Evolutionary conservation across 2,888 invertebrate species (phyloP), one percentile per base, ranked within the genome.

Genomic region (Patella depressa): DNA sequence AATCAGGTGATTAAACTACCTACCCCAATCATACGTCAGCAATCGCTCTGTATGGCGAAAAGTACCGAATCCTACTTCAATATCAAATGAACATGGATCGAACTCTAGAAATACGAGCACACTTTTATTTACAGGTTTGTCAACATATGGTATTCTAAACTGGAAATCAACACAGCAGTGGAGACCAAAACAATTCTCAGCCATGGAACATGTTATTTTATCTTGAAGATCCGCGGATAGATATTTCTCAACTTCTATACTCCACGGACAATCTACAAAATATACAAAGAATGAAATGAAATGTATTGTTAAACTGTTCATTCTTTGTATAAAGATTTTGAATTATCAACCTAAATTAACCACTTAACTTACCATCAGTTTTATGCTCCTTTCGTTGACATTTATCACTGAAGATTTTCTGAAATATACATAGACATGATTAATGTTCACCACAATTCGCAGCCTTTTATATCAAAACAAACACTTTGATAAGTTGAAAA

Each of bases 101-200:
- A 81, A 75, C 55, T 75, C 71, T 19, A 75, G 29, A 54, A 53
- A 78, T 71, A 77, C 24, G 24, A 79, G 79, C 29, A 82, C 71
- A n/a, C 76, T 74, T 15, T 80, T 78, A 3, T 75, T 65, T 24
- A 80, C 69, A n/a, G 34, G 7, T 45, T 79, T 70, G 1, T 73
- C 65, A 14, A 82, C 80, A 53, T 81, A 34, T n/a, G 83, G 83
- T 53, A 83, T 80, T 11, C 34, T 73, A 53, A 83, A 83, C 12
- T 76, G 69, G 53, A 83, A 72, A 15, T 79, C 75, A 3, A 76
- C 77, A 78, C 85, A 85, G 59, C 85, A 85, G 17, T 77, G 69
- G 7, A 85, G 53, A 45, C 85, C 84, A 72, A 85, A 82, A 78
- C 85, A 85, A 65, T 80, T 81, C 9, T 84, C 80, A n/a, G 81